Conservation (phyloP, 2,797 vertebrate genomes). For the Phataginus tricuspis region DNA sequence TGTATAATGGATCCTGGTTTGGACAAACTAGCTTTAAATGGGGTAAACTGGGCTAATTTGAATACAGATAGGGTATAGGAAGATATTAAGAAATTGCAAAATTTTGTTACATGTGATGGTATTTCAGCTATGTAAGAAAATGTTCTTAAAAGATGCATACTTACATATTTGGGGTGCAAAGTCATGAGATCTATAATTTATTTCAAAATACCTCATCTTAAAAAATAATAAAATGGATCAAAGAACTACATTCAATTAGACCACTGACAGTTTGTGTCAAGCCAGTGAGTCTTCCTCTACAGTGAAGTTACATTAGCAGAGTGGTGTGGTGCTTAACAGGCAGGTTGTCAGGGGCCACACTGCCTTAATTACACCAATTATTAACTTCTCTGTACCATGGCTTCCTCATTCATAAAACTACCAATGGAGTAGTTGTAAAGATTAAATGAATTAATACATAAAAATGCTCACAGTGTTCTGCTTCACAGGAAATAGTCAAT, state of each 20-base stretch:
- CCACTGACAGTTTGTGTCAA: not conserved
- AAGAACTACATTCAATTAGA: not conserved
- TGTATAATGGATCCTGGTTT: not conserved
- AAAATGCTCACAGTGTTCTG: not conserved
- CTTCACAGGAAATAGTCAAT: not conserved
- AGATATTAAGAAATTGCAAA: not conserved
- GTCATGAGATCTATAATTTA: not conserved
- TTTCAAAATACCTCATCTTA: constrained; percentile 29
- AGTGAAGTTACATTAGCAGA: not conserved
- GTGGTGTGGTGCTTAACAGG: not conserved
- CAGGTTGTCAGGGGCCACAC: not conserved
- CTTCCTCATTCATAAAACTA: not conserved
- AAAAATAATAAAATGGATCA: not conserved
- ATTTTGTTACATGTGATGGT: not conserved
- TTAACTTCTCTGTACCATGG: not conserved
- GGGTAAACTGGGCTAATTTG: not conserved
- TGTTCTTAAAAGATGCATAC: not conserved
- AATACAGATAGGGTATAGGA: not conserved
- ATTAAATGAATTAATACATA: not conserved
- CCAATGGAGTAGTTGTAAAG: not conserved
- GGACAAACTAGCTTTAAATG: not conserved
- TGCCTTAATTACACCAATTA: not conserved
- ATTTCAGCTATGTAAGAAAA: constrained; percentile 28
- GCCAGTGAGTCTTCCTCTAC: not conserved
- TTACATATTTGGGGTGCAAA: not conserved